Conservation (phyloP, 1,140 invertebrate genomes). For the Lycorma delicatula region DNA sequence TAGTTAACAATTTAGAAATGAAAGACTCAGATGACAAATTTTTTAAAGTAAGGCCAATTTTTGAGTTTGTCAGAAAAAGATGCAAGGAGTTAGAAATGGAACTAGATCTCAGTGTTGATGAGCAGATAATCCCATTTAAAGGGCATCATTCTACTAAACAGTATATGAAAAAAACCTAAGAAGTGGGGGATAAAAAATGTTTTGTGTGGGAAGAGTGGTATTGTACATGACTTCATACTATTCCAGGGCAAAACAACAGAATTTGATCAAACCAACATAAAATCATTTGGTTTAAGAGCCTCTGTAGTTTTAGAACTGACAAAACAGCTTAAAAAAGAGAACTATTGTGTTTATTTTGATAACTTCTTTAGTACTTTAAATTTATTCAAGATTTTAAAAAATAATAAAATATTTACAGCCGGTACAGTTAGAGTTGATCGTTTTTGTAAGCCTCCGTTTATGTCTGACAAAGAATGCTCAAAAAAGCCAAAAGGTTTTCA, state of each 20-base stretch:
- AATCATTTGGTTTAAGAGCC: conserved; percentile 24
- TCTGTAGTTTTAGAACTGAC: conserved; percentile 23
- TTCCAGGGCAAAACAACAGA: conserved; percentile 30
- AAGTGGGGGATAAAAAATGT: too few relatives aligned
- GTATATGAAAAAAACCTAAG: too few relatives aligned
- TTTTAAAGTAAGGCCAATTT: too few relatives aligned
- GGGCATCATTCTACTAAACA: too few relatives aligned
- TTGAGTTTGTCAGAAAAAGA: too few relatives aligned
- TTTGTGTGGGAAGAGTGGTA: too few relatives aligned
- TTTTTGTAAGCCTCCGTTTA: not conserved
- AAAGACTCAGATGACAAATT: too few relatives aligned
- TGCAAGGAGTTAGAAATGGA: too few relatives aligned
- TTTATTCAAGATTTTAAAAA: not conserved
- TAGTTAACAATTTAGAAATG: too few relatives aligned
- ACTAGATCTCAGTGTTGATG: too few relatives aligned
- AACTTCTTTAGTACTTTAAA: not conserved
- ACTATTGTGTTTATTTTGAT: not conserved
- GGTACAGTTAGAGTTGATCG: not conserved
- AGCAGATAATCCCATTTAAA: too few relatives aligned
- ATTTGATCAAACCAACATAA: conserved; percentile 20
- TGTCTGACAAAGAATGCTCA: not conserved
- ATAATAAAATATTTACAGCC: not conserved
- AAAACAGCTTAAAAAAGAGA: not conserved
- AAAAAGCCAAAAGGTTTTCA: not conserved
- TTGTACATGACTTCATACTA: too few relatives aligned